A percentile compares a stretch with the other conserved stretches of the same genome.
phyloP scores from a whole-genome alignment of 2,888 invertebrate species.

The Formica aserva region DNA sequence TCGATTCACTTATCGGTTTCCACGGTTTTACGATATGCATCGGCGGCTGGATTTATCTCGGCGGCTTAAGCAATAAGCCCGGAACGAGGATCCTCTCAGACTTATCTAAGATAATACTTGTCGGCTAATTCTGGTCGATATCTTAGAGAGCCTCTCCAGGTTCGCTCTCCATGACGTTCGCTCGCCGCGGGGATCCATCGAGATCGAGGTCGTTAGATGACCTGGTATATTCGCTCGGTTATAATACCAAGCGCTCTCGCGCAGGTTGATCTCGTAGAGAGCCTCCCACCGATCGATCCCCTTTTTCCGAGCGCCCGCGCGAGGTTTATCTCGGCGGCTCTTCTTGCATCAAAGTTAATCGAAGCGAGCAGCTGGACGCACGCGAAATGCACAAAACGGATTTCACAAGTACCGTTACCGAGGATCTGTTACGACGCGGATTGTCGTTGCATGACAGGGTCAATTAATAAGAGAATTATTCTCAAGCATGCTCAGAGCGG shows the following conservation, averaged over 20 bases:
- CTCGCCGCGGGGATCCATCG: conserved; percentile 55
- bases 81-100: neutral
- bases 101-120: conserved; percentile 12
- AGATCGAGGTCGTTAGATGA: conserved; percentile 66
- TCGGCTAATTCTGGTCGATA: conserved; percentile 16
- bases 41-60: conserved; percentile 14
- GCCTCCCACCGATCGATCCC: neutral
- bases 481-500: neutral
- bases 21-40: neutral
- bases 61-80: neutral
- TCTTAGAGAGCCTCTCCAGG: conserved; percentile 25
- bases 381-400: conserved; percentile 14
- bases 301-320: neutral
- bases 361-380: neutral
- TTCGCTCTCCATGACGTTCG: conserved; percentile 18
- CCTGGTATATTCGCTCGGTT: conserved; percentile 60
- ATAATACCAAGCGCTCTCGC: conserved; percentile 29
- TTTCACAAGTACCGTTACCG: conserved; percentile 39
- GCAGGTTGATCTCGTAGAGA: conserved; percentile 34
- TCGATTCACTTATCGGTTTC: neutral
- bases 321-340: neutral
- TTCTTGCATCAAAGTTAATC: neutral
- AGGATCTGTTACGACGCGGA: conserved; percentile 12
- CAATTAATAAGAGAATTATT: conserved; percentile 13
- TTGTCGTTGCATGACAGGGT: conserved; percentile 34